phyloP scores from a whole-genome alignment of 2,797 vertebrate species.

The Mareca penelope region DNA sequence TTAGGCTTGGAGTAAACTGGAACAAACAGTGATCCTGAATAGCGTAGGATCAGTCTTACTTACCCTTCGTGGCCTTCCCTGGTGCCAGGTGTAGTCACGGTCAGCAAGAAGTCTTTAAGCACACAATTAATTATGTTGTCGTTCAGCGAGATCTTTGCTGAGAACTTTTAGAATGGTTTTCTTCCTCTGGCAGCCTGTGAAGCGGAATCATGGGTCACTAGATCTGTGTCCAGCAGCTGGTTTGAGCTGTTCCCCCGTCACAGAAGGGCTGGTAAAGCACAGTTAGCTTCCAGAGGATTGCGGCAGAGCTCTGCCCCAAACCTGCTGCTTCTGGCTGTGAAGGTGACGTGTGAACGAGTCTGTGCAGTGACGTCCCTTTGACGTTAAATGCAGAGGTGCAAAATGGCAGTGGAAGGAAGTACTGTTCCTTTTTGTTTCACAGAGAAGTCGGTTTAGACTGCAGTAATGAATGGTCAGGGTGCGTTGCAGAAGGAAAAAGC shows the following conservation, averaged over 20 bases:
- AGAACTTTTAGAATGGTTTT: background rate
- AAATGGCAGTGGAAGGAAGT: background rate
- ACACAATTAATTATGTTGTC: background rate
- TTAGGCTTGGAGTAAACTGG: background rate
- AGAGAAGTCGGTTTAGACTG: background rate
- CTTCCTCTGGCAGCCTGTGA: background rate
- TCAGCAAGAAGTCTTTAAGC: background rate
- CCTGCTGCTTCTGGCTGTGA: background rate
- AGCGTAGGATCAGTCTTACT: background rate
- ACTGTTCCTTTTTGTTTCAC: background rate
- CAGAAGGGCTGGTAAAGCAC: background rate
- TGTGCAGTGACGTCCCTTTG: background rate
- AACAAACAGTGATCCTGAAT: background rate
- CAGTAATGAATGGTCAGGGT: background rate
- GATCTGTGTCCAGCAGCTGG: background rate
- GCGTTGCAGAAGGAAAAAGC: background rate
- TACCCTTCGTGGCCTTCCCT: background rate
- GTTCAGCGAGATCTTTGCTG: background rate
- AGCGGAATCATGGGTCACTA: background rate
- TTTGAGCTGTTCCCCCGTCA: background rate
- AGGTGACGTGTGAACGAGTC: background rate
- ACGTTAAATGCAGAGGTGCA: background rate
- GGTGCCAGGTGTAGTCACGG: accelerated
- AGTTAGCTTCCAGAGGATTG: background rate
- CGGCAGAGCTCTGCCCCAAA: background rate